Evolutionary conservation across 2,888 invertebrate genomes (phyloP), one percentile per base, ranked within the genome.

Genomic region (Listrodromus nycthemerus): DNA sequence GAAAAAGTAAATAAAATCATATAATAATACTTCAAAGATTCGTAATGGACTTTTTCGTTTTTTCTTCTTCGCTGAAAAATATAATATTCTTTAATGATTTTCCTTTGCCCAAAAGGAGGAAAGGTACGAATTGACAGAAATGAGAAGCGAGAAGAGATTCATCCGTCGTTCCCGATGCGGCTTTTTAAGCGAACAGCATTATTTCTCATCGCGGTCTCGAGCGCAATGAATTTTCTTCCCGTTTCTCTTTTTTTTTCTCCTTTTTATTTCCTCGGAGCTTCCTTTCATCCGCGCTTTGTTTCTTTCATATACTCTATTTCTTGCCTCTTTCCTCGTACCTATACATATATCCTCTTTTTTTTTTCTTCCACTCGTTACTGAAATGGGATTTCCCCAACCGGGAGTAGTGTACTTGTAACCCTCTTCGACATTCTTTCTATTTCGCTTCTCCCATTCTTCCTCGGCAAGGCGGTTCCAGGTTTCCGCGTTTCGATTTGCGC

Each of bases 301-400:
- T 75, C 16, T 19, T 65, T 74, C 45, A 55, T 33, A 41, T 50
- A 63, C 74, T 74, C 63, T 30, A 24, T 55, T 75, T 65, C 37
- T 65, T 61, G 30, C 27, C 33, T 55, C 55, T 66, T 45, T 58
- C 76, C 19, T 50, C 48, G 33, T 71, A 63, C 13, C 45, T 76
- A 50, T 63, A 30, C n/a, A 55, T 66, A 30, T 45, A 24, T 50
- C 24, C 21, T 21, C 13, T 55, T 30, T 21, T 66, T 74, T 52
- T 78, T 55, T 70, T 21, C 45, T 75, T 52, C 45, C 71, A 80
- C 67, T 83, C 76, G 80, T 80, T 83, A 76, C 75, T 61, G 80
- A 76, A 83, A 83, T 82, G 80, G 82, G 75, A 84, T 83, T 76
- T 80, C 73, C 80, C 61, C 78, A 71, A 65, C 80, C 73, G 80